Evolutionary conservation across 2,113 vertebrate species (phyloP), one percentile per base, ranked within the genome.

Genomic region (Toxotes chatareus): DNA sequence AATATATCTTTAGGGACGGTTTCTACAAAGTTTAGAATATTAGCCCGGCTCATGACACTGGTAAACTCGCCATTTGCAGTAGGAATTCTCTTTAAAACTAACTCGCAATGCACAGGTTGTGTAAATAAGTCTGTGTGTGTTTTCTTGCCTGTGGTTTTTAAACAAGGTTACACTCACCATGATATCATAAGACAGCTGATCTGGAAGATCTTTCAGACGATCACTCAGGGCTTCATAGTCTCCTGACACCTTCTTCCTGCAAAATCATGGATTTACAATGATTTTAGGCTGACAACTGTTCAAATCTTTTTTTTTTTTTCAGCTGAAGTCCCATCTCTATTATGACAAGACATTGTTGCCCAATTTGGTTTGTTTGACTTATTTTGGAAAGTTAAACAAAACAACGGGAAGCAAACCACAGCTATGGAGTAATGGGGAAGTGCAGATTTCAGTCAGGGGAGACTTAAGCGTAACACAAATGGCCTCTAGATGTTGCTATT

Each of bases 151-250:
- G 7, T 53, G 64, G 11, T 4, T 27, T 42, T 47, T 34, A 13
- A 57, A 78, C 9, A 34, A 63, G 4, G 4, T 51, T 6, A 21
- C 42, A 94, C 97, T 62, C 94, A 99, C 98, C 97, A 97, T 99
- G 90, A 99, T 88, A 89, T 97, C 96, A 17, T 99, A 99, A 34
- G 96, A 97, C 80, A 99, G 90, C 53, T 96, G 97, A 80, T 99
- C 97, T 0, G 98, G 98, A 80, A 99, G 93, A 0, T 96, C 97
- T 68, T 65, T 75, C n/a, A 99, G 97, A 9, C 97, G 95, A 1
- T 97, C 96, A 47, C 95, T 94, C 82, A 99, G 96, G 68, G 96
- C 95, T 66, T 96, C 95, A 55, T 99, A 99, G 92, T 99, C 97
- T 8, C 87, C 94, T 17, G 97, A 96, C 64, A 99, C 94, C 90